phyloP scores from a whole-genome alignment of 2,888 invertebrate species.

The Chaitophorus viminalis region DNA sequence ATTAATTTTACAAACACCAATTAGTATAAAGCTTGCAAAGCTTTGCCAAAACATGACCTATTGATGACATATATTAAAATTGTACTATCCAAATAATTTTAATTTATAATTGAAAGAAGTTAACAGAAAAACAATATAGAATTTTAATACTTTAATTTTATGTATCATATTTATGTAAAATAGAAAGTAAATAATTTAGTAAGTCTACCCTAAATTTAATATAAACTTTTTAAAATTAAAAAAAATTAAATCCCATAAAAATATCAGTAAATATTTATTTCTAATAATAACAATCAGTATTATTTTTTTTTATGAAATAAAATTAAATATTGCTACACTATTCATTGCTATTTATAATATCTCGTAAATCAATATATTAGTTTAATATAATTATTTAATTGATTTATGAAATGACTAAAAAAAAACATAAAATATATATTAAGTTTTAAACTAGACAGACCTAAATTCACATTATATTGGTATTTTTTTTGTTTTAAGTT shows the following conservation, averaged over 20 bases:
- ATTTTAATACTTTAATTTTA: neutral
- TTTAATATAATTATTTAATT: no score
- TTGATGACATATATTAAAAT: neutral
- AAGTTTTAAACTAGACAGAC: no score
- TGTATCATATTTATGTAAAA: neutral
- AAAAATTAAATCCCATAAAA: neutral
- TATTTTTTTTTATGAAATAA: no score
- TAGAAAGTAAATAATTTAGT: neutral
- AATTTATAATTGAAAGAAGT: neutral
- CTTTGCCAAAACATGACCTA: neutral
- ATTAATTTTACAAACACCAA: slow-evolving; percentile 30
- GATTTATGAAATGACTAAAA: no score
- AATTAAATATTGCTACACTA: no score
- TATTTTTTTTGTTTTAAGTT: no score
- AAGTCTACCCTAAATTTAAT: neutral
- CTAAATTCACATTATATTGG: no score
- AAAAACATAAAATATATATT: no score
- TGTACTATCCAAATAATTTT: neutral
- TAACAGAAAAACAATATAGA: neutral
- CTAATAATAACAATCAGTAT: no score
- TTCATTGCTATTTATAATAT: no score
- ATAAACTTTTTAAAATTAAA: neutral
- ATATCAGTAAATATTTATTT: no score
- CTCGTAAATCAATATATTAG: no score
- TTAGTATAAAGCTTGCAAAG: slow-evolving; percentile 36